These are phyloP conservation scores for Euura saliciscinereae DNA, from an alignment of 1,140 invertebrate species.

Conservation along the genomic window DNA sequence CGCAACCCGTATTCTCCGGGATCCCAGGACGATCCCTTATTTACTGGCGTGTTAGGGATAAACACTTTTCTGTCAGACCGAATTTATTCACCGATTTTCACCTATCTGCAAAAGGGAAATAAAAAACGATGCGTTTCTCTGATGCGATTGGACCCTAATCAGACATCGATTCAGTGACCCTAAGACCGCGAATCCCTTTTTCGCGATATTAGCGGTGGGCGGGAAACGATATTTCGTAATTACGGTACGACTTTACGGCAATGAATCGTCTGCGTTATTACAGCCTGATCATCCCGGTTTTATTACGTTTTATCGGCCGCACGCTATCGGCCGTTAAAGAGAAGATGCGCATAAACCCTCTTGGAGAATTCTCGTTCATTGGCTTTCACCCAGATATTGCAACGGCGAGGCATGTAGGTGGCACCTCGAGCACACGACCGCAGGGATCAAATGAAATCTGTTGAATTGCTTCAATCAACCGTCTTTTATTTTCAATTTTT, in stretches of 20 bases:
- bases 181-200: too few species aligned
- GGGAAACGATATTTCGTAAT: not conserved
- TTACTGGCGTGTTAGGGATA: not conserved
- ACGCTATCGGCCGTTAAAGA: not conserved
- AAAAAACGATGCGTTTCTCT: not conserved
- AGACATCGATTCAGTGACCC: too few species aligned
- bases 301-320: conserved; percentile 4
- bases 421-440: too few species aligned
- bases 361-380: too few species aligned
- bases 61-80: not conserved
- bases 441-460: too few species aligned
- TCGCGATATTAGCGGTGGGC: too few species aligned
- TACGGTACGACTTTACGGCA: not conserved
- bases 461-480: too few species aligned
- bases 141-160: too few species aligned
- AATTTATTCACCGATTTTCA: not conserved
- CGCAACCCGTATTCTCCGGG: not conserved
- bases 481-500: too few species aligned
- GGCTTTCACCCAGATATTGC: too few species aligned
- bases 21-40: not conserved
- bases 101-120: not conserved
- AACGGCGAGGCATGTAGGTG: too few species aligned
- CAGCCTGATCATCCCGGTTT: not conserved
- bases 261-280: not conserved
- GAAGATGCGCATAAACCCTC: too few species aligned